Evolutionary conservation across 1,140 invertebrate genomes (phyloP).

Genomic region (Brachionus rubens): DNA sequence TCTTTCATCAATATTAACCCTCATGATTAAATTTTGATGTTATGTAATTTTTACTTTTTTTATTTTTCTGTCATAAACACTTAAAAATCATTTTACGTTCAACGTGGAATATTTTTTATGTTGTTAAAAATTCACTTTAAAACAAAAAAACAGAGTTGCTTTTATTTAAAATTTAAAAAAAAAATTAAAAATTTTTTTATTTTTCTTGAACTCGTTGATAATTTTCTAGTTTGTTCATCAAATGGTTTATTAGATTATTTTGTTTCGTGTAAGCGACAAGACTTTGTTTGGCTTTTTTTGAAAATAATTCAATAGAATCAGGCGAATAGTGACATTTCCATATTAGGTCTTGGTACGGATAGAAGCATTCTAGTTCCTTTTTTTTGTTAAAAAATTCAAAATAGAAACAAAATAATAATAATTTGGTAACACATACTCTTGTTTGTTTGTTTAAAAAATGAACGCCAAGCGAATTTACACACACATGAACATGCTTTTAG

Average conservation of each 20-base stretch:
- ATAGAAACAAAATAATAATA: not conserved
- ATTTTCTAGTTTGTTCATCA: constrained; percentile 27
- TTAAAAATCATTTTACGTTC: too few relatives aligned
- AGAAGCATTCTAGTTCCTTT: constrained; percentile 33
- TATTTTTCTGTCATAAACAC: too few relatives aligned
- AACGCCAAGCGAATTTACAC: not conserved
- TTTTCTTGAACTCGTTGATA: constrained; percentile 2
- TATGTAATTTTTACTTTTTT: too few relatives aligned
- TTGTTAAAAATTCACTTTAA: too few relatives aligned
- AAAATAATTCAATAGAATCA: constrained; percentile 23
- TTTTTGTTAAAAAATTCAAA: not conserved
- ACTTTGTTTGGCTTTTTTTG: constrained; percentile 33
- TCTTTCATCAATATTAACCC: too few relatives aligned
- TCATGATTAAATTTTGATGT: too few relatives aligned
- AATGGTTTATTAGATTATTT: constrained; percentile 30
- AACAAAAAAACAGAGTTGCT: too few relatives aligned
- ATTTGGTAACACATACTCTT: not conserved
- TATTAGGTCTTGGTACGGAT: constrained; percentile 15
- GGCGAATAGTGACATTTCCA: constrained; percentile 33
- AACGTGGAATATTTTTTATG: too few relatives aligned
- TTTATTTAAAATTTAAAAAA: not conserved
- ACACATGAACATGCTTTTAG: constrained; percentile 31
- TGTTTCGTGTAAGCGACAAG: constrained; percentile 4
- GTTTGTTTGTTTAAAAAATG: constrained; percentile 29
- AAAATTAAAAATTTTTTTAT: constrained; percentile 8